phyloP scores from a whole-genome alignment of 92 coral and sea anemone genomes.

The Parazoanthus atlanticus region DNA sequence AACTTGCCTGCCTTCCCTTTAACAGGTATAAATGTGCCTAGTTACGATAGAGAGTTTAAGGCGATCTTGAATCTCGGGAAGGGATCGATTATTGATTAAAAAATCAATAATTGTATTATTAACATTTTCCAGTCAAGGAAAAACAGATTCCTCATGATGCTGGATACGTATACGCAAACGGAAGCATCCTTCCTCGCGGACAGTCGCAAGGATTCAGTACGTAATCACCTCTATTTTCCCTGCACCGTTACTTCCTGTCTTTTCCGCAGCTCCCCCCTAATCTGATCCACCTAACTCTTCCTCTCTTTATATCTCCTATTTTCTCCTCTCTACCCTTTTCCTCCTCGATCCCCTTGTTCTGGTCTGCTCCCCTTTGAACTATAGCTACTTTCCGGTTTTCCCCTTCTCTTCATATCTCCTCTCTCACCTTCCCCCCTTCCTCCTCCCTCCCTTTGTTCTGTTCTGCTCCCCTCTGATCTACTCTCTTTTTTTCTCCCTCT shows the following conservation, averaged over 20 bases:
- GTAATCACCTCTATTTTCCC: not conserved
- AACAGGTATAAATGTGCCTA: no score
- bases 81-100: no score
- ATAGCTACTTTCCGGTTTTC: not conserved
- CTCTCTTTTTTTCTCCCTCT: not conserved
- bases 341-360: not conserved
- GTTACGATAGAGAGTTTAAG: no score
- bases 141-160: constrained; percentile 26
- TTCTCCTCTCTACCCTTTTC: not conserved
- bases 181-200: constrained; percentile 37
- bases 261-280: not conserved
- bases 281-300: not conserved
- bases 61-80: no score
- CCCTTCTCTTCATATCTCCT: not conserved
- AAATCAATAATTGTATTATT: not conserved
- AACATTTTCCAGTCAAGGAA: constrained; percentile 17
- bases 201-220: constrained; percentile 29
- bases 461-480: not conserved
- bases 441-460: not conserved
- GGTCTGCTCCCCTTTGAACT: not conserved
- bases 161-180: constrained; percentile 37
- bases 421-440: not conserved
- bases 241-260: not conserved
- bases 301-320: not conserved
- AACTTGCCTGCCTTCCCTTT: no score